Evolutionary conservation across 2,113 vertebrate genomes (phyloP).

Genomic region (Ceuthmochares aereus): DNA sequence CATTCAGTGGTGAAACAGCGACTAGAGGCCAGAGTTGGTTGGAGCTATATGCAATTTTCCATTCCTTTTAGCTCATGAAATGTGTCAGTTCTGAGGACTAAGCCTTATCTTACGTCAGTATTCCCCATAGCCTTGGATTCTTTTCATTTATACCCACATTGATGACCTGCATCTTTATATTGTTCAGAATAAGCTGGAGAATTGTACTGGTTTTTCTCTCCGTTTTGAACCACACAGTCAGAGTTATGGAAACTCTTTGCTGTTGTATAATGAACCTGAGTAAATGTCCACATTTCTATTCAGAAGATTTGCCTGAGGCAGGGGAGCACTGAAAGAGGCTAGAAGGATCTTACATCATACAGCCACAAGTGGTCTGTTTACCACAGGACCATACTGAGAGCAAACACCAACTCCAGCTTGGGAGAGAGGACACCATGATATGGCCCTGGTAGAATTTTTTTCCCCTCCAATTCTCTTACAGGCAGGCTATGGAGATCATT

Average conservation of each 20-base stretch:
- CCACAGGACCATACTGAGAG: background rate
- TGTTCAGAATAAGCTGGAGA: rapidly evolving
- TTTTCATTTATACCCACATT: background rate
- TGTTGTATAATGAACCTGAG: background rate
- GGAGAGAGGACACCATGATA: background rate
- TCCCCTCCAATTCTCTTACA: background rate
- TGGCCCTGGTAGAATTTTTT: rapidly evolving
- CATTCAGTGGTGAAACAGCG: background rate
- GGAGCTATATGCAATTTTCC: background rate
- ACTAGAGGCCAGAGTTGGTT: background rate
- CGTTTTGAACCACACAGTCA: background rate
- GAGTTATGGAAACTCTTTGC: background rate
- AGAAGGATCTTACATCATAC: background rate
- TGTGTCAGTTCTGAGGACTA: background rate
- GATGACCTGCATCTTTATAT: background rate
- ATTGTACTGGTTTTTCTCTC: background rate
- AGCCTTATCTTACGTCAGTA: background rate
- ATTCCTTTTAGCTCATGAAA: background rate
- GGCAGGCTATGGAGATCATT: background rate
- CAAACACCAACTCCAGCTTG: background rate
- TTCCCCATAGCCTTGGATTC: rapidly evolving
- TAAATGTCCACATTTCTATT: background rate
- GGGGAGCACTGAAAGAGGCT: no score
- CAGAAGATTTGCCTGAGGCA: background rate
- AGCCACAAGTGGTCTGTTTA: background rate